Conservation (phyloP, 2,888 invertebrate species). For the Cataglyphis cursor region DNA sequence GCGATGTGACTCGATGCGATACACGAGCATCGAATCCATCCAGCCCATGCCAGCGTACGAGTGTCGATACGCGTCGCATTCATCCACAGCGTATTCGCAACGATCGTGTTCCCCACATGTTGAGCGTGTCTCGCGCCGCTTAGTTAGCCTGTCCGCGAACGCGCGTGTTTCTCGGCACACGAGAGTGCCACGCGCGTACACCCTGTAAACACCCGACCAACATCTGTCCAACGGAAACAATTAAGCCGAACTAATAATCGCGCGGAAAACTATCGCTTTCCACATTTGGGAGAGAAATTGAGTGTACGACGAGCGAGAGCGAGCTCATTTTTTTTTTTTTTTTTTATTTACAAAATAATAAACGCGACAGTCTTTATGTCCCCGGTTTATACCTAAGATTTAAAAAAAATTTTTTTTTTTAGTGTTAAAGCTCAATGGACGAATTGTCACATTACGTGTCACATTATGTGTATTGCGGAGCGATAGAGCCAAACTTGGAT, state of each 20-base stretch:
- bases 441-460: neutral
- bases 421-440: neutral
- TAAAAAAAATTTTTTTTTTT: neutral
- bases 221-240: constrained; percentile 81
- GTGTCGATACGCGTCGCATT: constrained; percentile 64
- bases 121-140: constrained; percentile 55
- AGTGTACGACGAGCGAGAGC: neutral
- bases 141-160: constrained; percentile 65
- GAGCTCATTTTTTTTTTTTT: too few relatives aligned
- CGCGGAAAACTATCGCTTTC: constrained; percentile 54
- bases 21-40: constrained; percentile 62
- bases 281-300: constrained; percentile 53
- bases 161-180: constrained; percentile 78
- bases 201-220: constrained; percentile 79
- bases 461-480: neutral
- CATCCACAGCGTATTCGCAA: constrained; percentile 47
- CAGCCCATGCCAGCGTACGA: constrained; percentile 58
- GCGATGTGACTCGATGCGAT: constrained; percentile 44
- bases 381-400: neutral
- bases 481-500: neutral
- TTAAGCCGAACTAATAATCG: constrained; percentile 84
- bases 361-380: neutral
- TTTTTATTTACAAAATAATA: too few relatives aligned
- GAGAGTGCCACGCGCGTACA: constrained; percentile 73
- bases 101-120: constrained; percentile 53